A percentile compares a stretch with the other conserved stretches of the same genome.
These are phyloP conservation scores for Amazona guildingii DNA, from an alignment of 2,113 vertebrate species.

Conservation along the genomic window DNA sequence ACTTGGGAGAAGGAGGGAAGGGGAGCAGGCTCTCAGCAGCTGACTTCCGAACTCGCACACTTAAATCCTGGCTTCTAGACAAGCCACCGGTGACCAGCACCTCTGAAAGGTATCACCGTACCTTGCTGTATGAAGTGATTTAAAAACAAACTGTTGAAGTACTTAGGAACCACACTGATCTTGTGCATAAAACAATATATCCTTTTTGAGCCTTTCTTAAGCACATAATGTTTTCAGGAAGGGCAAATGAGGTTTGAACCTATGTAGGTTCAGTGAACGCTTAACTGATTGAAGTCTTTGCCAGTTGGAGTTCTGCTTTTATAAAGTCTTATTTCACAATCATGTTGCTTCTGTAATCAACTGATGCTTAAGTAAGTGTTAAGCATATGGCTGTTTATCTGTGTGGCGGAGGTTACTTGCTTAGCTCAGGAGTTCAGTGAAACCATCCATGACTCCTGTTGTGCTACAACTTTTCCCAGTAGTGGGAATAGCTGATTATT, in stretches of 20 bases:
- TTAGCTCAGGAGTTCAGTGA: not conserved
- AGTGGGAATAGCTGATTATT: not conserved
- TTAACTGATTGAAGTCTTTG: not conserved
- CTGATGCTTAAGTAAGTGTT: not conserved
- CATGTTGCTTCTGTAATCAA: not conserved
- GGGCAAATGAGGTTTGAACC: not conserved
- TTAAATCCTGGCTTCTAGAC: not conserved
- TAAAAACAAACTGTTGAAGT: not conserved
- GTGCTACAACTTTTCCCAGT: not conserved
- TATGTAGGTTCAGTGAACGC: not conserved
- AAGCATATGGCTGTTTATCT: not conserved
- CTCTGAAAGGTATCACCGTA: not conserved
- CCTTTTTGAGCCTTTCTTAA: not conserved
- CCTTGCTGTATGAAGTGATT: not conserved
- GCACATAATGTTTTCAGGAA: not conserved
- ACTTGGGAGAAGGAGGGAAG: not conserved
- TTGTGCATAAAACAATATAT: not conserved
- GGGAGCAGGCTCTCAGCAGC: not conserved
- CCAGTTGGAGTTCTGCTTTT: not conserved
- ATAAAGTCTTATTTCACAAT: not conserved
- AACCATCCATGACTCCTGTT: not conserved
- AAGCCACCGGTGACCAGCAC: not conserved
- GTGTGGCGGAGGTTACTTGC: not conserved
- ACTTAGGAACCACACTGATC: not conserved
- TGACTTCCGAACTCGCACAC: not conserved